Evolutionary conservation across 2,888 invertebrate genomes (phyloP).

Genomic region (Machimus rusticus): DNA sequence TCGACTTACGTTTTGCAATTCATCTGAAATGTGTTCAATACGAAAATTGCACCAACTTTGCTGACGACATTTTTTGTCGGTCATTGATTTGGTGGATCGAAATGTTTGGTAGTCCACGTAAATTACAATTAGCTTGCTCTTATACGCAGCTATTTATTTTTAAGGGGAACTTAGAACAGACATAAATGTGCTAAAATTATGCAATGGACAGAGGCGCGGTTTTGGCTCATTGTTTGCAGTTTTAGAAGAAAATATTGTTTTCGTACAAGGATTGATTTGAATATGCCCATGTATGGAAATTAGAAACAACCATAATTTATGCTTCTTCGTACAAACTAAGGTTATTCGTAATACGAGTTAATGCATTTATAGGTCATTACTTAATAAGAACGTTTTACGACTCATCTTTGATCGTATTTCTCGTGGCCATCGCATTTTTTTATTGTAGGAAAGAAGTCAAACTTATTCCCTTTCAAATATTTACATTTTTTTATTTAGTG

Average conservation of each 20-base stretch:
- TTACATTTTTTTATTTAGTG: too few relatives aligned
- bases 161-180: background rate
- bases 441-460: background rate
- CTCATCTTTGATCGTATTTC: background rate
- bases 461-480: background rate
- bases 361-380: too few relatives aligned
- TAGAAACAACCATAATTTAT: background rate
- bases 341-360: too few relatives aligned
- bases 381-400: background rate
- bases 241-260: background rate
- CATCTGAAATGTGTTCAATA: background rate
- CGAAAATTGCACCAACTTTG: background rate
- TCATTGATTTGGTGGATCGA: background rate
- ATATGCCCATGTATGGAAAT: background rate
- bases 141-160: background rate
- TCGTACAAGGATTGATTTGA: background rate
- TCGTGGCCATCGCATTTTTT: background rate
- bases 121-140: background rate
- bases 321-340: too few relatives aligned
- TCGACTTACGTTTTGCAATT: slow-evolving; percentile 1
- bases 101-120: background rate
- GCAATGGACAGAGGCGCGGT: background rate
- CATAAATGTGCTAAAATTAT: background rate
- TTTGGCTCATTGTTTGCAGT: background rate
- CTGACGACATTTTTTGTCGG: background rate